Evolutionary conservation across 1,140 invertebrate species (phyloP), one percentile per base, ranked within the genome.

Genomic region (Drosophila baimaii): DNA sequence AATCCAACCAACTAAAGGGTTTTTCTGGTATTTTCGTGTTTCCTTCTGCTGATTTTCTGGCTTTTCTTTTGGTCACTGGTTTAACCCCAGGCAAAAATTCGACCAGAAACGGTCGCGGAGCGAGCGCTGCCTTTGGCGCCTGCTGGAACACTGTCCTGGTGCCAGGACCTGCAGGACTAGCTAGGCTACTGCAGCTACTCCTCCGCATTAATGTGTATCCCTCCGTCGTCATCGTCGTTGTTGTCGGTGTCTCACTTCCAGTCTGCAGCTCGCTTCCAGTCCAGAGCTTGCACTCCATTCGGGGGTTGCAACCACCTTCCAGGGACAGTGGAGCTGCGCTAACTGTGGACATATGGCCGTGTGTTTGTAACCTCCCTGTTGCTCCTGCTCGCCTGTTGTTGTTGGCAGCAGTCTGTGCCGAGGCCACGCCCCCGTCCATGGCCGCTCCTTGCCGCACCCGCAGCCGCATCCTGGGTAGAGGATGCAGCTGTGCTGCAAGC

Each of bases 401-500:
- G 35, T 23, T 83, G 81, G 81, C 80, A 84, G 64, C 81, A 54
- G 65, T 71, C 68, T 71, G 65, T 71, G 68, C 66, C 51, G 51
- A 25, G 44, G 51, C 68, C 68, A 70, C 68, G 66, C 68, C 68
- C 66, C 65, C 62, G 62, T 29, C 46, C 23, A 27, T 1, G 23
- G 5, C 29, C 44, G 12, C 29, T 35, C n/a, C 61, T 25, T 21
- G 51, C 51, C 51, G 51, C 51, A 54, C 51, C 65, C 46, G 47
- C 65, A 43, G 17, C 68, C 61, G 74, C 57, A 54, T 54, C 72
- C 70, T 41, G 35, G 56, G 55, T 25, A 66, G 19, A 39, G 57
- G 56, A 70, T 70, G 56, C 74, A 69, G 74, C 75, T 69, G 65
- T 77, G 70, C 81, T 86, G 82, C 85, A 86, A 81, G 76, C 71